Evolutionary conservation across 2,113 vertebrate genomes (phyloP), one percentile per base, ranked within the genome.

Genomic region (Actenoides hombroni): DNA sequence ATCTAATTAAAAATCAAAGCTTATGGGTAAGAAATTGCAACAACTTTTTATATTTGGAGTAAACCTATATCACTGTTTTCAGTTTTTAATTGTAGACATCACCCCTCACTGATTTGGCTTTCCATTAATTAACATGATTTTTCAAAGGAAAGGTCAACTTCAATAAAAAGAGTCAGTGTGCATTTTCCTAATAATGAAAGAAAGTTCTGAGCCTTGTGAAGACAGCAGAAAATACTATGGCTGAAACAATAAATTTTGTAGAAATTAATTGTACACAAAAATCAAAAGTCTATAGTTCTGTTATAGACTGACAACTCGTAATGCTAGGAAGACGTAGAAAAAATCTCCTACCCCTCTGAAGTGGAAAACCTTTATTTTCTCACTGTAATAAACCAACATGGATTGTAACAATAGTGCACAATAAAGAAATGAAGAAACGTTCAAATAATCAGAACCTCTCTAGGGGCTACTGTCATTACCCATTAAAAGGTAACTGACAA

Each of bases 401-500:
- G 88, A 31, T 69, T 91, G 24, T 26, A 92, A 68, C 44, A 93
- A 61, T n/a, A 71, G 37, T 46, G 31, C 23, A 85, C 56, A 68
- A 37, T 92, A 67, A 83, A 96, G 54, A 87, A 77, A 86, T 25
- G 29, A 94, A 91, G 39, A 83, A 70, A 57, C 26, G 4, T 60
- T 94, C 85, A 93, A 51, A 92, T 35, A 95, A 96, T 91, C 73
- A 95, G 86, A 93, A 86, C 18, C 69, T 93, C 96, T 96, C 95
- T 65, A 8, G 90, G 79, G 86, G 39, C 89, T 90, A 88, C 88
- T 94, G 96, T 83, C 81, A 86, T 82, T 88, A 85, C 53, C 48
- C 69, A 95, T 92, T 96, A 97, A 86, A 93, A 96, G 68, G 78
- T 95, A 94, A 79, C 83, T 91, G 78, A 90, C 81, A 97, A 90